Percentiles rank a stretch among this genome's conserved stretches.
These are phyloP conservation scores for Drosophila sproati DNA, from an alignment of 1,140 invertebrate species.

Conservation along the genomic window DNA sequence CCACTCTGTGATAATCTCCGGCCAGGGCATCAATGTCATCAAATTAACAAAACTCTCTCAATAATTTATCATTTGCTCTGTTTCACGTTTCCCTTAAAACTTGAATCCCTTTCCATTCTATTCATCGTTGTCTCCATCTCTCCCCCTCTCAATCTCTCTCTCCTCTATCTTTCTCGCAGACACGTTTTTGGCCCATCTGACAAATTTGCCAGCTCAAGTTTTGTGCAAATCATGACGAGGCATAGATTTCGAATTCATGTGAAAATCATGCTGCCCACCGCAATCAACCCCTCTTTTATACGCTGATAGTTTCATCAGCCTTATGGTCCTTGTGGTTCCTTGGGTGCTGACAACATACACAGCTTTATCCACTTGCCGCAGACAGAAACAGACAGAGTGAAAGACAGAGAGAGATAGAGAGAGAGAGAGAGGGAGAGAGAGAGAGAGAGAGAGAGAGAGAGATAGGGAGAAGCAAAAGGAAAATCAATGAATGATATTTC, in stretches of 20 bases:
- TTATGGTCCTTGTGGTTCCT: constrained; percentile 41
- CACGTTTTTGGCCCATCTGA: constrained; percentile 36
- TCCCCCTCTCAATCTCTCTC: not conserved
- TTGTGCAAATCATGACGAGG: constrained; percentile 81
- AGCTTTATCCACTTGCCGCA: constrained; percentile 67
- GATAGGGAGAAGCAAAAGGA: constrained; percentile 22
- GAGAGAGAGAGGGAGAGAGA: not conserved
- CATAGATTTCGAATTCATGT: constrained; percentile 80
- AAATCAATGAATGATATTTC: constrained; percentile 84
- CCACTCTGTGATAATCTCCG: constrained; percentile 68
- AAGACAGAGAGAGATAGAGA: not conserved
- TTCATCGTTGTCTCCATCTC: constrained; percentile 1
- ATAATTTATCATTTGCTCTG: constrained; percentile 80
- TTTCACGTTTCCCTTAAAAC: constrained; percentile 46
- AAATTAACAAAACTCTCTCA: constrained; percentile 77
- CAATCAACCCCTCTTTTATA: constrained; percentile 43
- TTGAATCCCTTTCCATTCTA: constrained; percentile 19
- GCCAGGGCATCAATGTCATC: constrained; percentile 74
- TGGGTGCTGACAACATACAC: constrained; percentile 37
- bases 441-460: constrained; percentile 14
- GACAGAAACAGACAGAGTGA: constrained; percentile 1
- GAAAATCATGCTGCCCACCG: constrained; percentile 60
- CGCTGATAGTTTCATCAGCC: constrained; percentile 76
- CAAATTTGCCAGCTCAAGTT: constrained; percentile 76
- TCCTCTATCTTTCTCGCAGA: not conserved